These are phyloP conservation scores for Calidris pugnax DNA, from an alignment of 2,113 vertebrate genomes.

Conservation along the genomic window DNA sequence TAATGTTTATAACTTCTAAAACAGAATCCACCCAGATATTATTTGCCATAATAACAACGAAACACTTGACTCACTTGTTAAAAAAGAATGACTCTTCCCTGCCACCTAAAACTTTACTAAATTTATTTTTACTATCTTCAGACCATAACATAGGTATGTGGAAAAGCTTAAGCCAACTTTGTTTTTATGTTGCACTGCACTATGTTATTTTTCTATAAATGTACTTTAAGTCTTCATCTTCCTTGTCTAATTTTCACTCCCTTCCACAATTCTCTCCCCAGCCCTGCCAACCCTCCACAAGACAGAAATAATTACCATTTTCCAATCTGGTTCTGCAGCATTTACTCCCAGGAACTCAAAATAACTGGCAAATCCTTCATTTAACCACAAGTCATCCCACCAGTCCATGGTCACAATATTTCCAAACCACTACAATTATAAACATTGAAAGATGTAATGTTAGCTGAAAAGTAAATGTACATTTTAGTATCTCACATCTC, in stretches of 20 bases:
- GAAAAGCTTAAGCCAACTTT: background rate
- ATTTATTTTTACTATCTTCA: background rate
- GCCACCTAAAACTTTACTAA: background rate
- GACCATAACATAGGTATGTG: background rate
- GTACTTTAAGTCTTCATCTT: background rate
- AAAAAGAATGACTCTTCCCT: background rate
- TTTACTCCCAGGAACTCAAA: conserved; percentile 91
- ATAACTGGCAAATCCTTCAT: conserved; percentile 96
- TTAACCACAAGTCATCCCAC: conserved; percentile 98
- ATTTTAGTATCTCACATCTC: background rate
- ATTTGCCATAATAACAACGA: background rate
- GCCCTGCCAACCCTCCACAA: background rate
- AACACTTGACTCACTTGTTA: background rate
- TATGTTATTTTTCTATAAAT: background rate
- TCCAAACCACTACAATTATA: conserved; percentile 91
- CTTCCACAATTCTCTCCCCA: background rate
- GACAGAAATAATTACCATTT: conserved; percentile 83
- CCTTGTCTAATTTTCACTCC: background rate
- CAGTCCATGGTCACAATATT: conserved; percentile 98
- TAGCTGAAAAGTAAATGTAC: background rate
- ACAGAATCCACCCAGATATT: background rate
- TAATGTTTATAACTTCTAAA: background rate
- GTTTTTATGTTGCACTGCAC: background rate
- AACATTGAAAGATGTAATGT: background rate
- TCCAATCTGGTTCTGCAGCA: conserved; percentile 79